A percentile compares a stretch with the other conserved stretches of the same genome.
These are phyloP conservation scores for Isurus oxyrinchus DNA, from an alignment of 2,113 vertebrate species.

Conservation along the genomic window DNA sequence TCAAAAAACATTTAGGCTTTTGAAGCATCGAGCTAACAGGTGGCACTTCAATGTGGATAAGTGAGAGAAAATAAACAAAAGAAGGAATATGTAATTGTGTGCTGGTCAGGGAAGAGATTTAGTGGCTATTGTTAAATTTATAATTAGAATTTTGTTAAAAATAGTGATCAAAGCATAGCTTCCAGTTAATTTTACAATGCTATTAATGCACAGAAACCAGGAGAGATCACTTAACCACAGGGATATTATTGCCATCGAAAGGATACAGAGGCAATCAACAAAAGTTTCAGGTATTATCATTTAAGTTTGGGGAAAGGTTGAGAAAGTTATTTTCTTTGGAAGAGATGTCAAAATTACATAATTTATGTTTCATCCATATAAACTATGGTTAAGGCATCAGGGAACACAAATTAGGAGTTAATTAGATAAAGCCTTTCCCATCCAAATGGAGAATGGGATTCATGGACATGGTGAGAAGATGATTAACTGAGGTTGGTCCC, in stretches of 20 bases:
- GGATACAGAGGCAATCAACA: background rate
- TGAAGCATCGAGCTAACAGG: background rate
- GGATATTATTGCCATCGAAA: background rate
- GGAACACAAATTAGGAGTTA: background rate
- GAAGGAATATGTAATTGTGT: background rate
- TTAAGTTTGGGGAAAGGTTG: background rate
- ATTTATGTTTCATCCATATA: background rate
- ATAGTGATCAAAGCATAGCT: background rate
- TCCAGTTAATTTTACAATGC: background rate
- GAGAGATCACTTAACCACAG: background rate
- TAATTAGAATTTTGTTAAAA: background rate
- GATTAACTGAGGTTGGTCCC: background rate
- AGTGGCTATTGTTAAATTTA: background rate
- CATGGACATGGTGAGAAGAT: background rate
- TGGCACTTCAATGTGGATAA: background rate
- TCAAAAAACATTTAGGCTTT: background rate
- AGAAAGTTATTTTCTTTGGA: background rate
- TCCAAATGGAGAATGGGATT: background rate
- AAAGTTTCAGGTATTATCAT: background rate
- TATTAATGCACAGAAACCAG: background rate
- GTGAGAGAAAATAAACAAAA: background rate
- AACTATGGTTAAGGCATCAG: background rate
- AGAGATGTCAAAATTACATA: background rate
- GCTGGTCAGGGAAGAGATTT: background rate
- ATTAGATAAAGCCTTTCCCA: background rate